These are phyloP conservation scores for Steatocranus sp. DNA, from an alignment of 2,797 vertebrate genomes.

Conservation along the genomic window DNA sequence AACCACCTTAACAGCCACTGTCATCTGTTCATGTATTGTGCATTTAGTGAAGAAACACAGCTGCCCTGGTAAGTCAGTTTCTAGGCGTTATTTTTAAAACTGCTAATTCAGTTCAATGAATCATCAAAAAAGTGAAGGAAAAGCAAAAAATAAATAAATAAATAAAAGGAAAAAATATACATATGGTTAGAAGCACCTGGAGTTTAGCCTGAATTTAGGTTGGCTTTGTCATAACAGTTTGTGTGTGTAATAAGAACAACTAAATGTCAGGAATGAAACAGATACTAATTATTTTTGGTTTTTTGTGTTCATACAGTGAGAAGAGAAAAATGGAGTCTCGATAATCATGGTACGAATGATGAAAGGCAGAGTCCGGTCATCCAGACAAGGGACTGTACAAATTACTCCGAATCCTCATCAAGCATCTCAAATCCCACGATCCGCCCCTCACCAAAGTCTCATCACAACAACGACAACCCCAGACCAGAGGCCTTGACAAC, in stretches of 20 bases:
- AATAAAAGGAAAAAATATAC: not conserved
- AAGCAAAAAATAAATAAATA: not conserved
- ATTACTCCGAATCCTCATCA: not conserved
- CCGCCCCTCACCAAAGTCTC: accelerated
- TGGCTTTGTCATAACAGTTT: not conserved
- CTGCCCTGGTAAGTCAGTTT: not conserved
- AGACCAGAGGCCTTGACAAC: not conserved
- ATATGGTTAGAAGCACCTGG: not conserved
- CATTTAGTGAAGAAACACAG: not conserved
- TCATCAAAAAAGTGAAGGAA: not conserved
- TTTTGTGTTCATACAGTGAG: not conserved
- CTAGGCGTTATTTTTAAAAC: not conserved
- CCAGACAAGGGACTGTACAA: not conserved
- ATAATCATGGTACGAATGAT: not conserved
- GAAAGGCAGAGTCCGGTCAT: not conserved
- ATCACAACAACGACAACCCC: too few relatives aligned
- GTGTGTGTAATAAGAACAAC: not conserved
- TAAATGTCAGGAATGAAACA: not conserved
- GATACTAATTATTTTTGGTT: accelerated
- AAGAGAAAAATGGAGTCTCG: not conserved
- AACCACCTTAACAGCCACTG: not conserved
- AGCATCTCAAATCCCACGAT: not conserved
- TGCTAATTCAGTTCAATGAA: not conserved
- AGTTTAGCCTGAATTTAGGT: not conserved
- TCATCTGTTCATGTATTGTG: not conserved